Evolutionary conservation across 2,113 vertebrate genomes (phyloP), one percentile per base, ranked within the genome.

Genomic region (Eulemur macaco): DNA sequence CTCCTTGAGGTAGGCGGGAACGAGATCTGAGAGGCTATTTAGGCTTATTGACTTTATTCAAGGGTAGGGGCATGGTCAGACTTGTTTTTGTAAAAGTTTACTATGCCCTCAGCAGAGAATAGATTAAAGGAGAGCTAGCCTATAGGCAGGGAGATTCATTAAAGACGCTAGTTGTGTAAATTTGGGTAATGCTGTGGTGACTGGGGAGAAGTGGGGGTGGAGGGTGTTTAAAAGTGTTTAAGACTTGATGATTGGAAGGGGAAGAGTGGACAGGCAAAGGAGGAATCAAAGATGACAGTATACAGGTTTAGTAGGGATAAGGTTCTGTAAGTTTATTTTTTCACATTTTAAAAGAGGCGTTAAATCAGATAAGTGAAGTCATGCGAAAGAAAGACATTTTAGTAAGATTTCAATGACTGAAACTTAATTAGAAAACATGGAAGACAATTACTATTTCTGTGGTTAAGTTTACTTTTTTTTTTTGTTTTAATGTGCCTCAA

Each of bases 341-440:
- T 95, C 39, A 31, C 56, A 58, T 91, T 96, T 95, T 95, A 54
- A 76, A 45, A 63, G 37, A 91, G 97, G 58, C 64, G 37, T 74
- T 89, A 66, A 89, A 96, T 86, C 37, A 94, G 52, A 14, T 64
- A 91, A 80, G 29, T 81, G 42, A 92, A 81, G 34, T 89, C 69
- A 78, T 63, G 50, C 58, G n/a, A 74, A 97, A 90, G 23, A 87
- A 84, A 90, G 56, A 39, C 39, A 85, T 88, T 96, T 92, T 80
- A 96, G 50, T 71, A 92, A 85, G 56, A 87, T 52, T 95, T 96
- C 71, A 90, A 37, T 96, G 27, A 56, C 27, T 9, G 60, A 14
- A 95, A 93, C 11, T 93, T 96, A 88, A 56, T 87, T 89, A 84
- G 47, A 94, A 97, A 94, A 83, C 52, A 86, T 77, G 39, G 58